Conservation (phyloP, 1,140 invertebrate species). For the Diploscapter pachys region DNA sequence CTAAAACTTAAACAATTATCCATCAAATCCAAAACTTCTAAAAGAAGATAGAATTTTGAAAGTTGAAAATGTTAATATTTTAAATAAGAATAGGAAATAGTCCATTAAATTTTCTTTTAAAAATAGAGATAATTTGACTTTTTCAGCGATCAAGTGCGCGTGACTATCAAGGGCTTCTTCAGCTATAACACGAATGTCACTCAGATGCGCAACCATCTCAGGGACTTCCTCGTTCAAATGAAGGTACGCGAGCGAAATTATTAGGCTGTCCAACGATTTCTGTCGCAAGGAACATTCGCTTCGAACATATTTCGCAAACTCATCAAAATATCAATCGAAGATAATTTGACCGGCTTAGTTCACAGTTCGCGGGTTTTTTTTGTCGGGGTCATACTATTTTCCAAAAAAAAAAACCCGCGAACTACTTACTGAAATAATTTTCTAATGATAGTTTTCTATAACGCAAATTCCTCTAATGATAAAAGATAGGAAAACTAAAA, state of each 20-base stretch:
- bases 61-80: too few relatives aligned
- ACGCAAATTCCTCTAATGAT: neutral
- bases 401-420: neutral
- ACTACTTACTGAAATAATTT: neutral
- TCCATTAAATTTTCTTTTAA: neutral
- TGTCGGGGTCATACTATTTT: too few relatives aligned
- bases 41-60: too few relatives aligned
- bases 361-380: too few relatives aligned
- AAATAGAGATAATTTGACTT: neutral
- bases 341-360: neutral
- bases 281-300: neutral
- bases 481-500: neutral
- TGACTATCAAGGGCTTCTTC: constrained; percentile 96
- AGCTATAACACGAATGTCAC: constrained; percentile 91
- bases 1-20: neutral
- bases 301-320: neutral
- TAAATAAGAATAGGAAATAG: too few relatives aligned
- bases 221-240: constrained; percentile 99
- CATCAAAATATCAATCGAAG: neutral
- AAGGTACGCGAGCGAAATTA: constrained; percentile 68
- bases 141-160: constrained; percentile 81
- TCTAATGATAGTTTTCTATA: neutral
- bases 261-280: neutral
- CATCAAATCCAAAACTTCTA: too few relatives aligned
- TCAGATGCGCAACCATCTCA: constrained; percentile 94